phyloP scores from a whole-genome alignment of 2,797 vertebrate genomes.

The Xenops minutus region DNA sequence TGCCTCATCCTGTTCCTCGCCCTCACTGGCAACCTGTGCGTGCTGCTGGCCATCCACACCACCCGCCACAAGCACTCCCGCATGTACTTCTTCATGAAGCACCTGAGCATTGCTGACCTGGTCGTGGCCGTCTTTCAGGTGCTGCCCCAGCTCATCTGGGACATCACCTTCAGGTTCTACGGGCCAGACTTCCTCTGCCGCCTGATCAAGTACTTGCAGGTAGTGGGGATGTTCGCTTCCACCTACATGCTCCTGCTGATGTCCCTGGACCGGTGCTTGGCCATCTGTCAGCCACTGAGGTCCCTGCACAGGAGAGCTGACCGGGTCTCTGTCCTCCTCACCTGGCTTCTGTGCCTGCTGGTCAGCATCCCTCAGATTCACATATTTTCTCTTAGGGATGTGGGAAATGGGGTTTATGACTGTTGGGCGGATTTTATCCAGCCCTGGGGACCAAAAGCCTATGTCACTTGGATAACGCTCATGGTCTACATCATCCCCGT shows the following conservation, averaged over 20 bases:
- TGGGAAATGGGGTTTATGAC: constrained; percentile 89
- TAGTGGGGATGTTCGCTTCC: constrained; percentile 99
- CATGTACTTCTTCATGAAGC: constrained; percentile 99
- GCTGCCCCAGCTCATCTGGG: constrained; percentile 97
- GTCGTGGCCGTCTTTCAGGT: constrained; percentile 96
- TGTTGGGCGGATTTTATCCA: constrained; percentile 94
- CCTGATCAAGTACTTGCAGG: constrained; percentile 93
- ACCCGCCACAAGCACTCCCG: constrained; percentile 90
- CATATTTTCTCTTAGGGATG: constrained; percentile 90
- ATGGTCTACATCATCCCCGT: constrained; percentile 93
- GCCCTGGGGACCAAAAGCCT: constrained; percentile 95
- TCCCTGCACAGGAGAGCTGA: constrained; percentile 86
- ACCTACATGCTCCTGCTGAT: constrained; percentile 97
- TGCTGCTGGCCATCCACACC: constrained; percentile 88
- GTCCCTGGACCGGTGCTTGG: constrained; percentile 95
- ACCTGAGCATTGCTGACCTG: constrained; percentile 96
- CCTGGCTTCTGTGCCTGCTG: constrained; percentile 91
- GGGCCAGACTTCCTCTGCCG: constrained; percentile 93
- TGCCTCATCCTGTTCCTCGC: constrained; percentile 90
- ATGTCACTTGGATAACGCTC: constrained; percentile 96
- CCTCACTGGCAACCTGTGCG: constrained; percentile 90
- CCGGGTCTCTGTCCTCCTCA: constrained; percentile 85
- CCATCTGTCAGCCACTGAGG: constrained; percentile 92
- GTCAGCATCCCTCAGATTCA: constrained; percentile 92
- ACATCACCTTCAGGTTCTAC: constrained; percentile 97